phyloP scores from a whole-genome alignment of 2,888 invertebrate genomes.

The Eupithecia tripunctaria region DNA sequence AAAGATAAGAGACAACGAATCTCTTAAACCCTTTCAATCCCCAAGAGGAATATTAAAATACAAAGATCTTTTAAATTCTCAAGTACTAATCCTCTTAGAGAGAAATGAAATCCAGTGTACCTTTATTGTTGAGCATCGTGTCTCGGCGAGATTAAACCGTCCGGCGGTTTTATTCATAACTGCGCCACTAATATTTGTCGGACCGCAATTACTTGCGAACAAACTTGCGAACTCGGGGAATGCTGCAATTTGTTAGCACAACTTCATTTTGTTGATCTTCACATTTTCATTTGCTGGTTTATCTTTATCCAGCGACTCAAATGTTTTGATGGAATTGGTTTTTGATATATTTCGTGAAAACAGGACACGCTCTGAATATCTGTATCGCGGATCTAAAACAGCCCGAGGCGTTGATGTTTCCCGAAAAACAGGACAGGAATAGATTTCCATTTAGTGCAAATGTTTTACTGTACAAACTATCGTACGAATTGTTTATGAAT shows the following conservation, averaged over 20 bases:
- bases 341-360: background rate
- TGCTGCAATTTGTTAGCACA: conserved; percentile 20
- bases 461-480: background rate
- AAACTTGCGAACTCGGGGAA: conserved; percentile 18
- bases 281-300: conserved; percentile 27
- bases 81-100: conserved; percentile 8
- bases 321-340: background rate
- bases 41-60: background rate
- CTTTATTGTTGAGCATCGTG: conserved; percentile 8
- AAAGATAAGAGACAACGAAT: background rate
- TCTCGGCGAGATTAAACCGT: conserved; percentile 13
- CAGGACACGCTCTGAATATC: background rate
- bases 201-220: conserved; percentile 34
- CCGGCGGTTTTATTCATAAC: conserved; percentile 30
- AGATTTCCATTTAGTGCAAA: background rate
- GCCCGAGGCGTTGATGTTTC: background rate
- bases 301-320: conserved; percentile 13
- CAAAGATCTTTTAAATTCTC: background rate
- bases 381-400: background rate
- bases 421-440: background rate
- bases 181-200: conserved; percentile 31
- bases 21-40: background rate
- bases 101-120: conserved; percentile 6
- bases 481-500: background rate
- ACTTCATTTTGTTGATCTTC: conserved; percentile 23